These are phyloP conservation scores for Germaria angustata DNA, from an alignment of 2,888 invertebrate species.

Conservation along the genomic window DNA sequence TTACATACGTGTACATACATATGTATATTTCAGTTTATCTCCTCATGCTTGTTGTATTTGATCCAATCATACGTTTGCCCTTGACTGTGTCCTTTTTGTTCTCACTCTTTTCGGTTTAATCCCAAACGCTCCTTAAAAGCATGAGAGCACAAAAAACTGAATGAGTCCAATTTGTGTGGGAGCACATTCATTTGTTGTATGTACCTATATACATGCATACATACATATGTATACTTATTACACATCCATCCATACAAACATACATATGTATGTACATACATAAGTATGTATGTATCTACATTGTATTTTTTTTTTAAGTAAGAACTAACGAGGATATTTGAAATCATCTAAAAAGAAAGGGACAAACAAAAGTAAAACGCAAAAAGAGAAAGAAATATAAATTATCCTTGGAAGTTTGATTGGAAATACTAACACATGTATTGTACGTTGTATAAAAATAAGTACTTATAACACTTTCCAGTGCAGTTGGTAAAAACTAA, in stretches of 20 bases:
- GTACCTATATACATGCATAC: no score
- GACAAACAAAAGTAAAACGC: neutral
- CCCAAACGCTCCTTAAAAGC: constrained; percentile 44
- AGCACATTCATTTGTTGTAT: neutral
- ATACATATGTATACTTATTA: no score
- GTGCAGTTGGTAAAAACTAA: neutral
- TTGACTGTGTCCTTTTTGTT: constrained; percentile 64
- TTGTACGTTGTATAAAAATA: neutral
- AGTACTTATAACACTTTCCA: constrained; percentile 32
- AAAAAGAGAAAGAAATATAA: neutral
- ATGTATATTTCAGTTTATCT: neutral
- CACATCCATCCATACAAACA: no score
- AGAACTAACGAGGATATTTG: neutral
- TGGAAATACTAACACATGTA: neutral
- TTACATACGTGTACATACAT: neutral
- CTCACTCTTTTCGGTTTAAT: constrained; percentile 14
- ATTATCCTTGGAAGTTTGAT: neutral
- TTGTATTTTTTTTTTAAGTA: neutral
- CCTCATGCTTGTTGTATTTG: neutral
- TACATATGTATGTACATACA: neutral
- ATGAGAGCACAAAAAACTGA: constrained; percentile 11
- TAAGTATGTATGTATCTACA: no score
- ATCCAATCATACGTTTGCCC: constrained; percentile 46
- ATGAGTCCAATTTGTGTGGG: neutral
- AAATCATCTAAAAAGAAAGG: neutral